Evolutionary conservation across 1,140 invertebrate genomes (phyloP).

Genomic region (Babylonia areolata): DNA sequence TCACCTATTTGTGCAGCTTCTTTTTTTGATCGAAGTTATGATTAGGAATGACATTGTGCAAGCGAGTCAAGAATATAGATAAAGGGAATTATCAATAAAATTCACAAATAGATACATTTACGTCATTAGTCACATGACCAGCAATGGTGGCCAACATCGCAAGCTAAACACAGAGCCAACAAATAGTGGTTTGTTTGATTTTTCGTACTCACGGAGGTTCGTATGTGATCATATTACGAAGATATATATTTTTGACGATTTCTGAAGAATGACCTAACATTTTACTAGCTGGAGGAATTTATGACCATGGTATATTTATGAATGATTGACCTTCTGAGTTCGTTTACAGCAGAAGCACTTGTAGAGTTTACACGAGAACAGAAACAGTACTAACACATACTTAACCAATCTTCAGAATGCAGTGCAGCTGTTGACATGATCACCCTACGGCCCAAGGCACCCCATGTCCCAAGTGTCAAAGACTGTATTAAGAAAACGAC

Average conservation of each 20-base stretch:
- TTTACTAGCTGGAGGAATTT: not conserved
- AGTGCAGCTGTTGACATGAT: no score
- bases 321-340: slow-evolving; percentile 5
- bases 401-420: no score
- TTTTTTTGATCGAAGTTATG: not conserved
- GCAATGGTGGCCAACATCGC: slow-evolving; percentile 63
- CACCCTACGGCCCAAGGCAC: no score
- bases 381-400: no score
- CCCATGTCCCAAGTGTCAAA: no score
- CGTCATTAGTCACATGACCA: slow-evolving; percentile 67
- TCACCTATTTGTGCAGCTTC: no score
- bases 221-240: not conserved
- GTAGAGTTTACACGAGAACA: no score
- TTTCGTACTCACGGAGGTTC: slow-evolving; percentile 16
- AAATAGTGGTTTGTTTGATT: slow-evolving; percentile 17
- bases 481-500: no score
- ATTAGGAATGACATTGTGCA: not conserved
- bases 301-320: not conserved
- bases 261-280: not conserved
- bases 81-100: not conserved
- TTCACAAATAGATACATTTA: slow-evolving; percentile 30
- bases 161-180: slow-evolving; percentile 28
- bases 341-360: slow-evolving; percentile 15
- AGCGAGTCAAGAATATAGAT: not conserved
- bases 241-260: not conserved